phyloP scores from a whole-genome alignment of 2,888 invertebrate genomes.

The Cheilosia urbana region DNA sequence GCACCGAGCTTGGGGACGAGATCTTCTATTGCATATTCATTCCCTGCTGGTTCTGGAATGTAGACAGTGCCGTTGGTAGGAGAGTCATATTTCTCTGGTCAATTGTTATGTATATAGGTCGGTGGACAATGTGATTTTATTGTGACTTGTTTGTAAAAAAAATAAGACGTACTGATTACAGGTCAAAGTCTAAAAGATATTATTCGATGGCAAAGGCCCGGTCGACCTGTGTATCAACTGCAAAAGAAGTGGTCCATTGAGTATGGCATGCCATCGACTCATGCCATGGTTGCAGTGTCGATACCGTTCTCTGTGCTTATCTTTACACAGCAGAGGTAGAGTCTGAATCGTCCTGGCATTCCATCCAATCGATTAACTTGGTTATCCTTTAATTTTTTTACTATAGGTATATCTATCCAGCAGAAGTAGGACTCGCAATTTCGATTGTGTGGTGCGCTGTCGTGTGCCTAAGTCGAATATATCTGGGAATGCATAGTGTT shows the following conservation, averaged over 20 bases:
- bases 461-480: constrained; percentile 93
- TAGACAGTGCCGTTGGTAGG: constrained; percentile 93
- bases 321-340: constrained; percentile 88
- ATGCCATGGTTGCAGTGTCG: constrained; percentile 95
- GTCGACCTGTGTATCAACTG: constrained; percentile 92
- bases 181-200: constrained; percentile 96
- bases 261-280: constrained; percentile 98
- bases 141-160: not conserved
- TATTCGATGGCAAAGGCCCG: constrained; percentile 93
- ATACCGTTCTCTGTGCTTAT: constrained; percentile 94
- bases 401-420: constrained; percentile 89
- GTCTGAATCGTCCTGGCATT: constrained; percentile 13
- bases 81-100: constrained; percentile 93
- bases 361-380: constrained; percentile 2
- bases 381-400: constrained; percentile 19
- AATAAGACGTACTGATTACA: constrained; percentile 79
- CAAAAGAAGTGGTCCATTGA: constrained; percentile 95
- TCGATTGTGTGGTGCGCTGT: constrained; percentile 89
- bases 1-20: constrained; percentile 95
- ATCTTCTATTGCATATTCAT: constrained; percentile 95
- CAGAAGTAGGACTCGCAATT: constrained; percentile 85
- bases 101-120: constrained; percentile 93
- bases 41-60: constrained; percentile 97
- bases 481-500: constrained; percentile 97
- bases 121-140: constrained; percentile 69